Percentiles rank a stretch among this genome's conserved stretches.
phyloP scores from a whole-genome alignment of 1,140 invertebrate species.

The Ephestia elutella region DNA sequence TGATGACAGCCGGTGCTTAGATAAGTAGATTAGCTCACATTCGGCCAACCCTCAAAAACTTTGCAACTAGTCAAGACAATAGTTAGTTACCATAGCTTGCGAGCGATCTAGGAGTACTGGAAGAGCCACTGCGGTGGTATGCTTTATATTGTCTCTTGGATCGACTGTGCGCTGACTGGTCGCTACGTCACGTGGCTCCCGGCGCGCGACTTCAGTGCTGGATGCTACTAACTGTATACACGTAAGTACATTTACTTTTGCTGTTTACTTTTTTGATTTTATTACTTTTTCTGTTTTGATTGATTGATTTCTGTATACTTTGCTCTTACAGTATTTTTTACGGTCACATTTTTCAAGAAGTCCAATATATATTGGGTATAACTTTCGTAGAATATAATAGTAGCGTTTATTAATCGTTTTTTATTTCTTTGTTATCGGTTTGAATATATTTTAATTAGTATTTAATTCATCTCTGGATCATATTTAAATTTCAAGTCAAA shows the following conservation, averaged over 20 bases:
- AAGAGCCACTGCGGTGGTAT: slow-evolving; percentile 64
- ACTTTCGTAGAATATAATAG: no score
- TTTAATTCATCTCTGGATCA: no score
- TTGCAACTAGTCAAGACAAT: slow-evolving; percentile 54
- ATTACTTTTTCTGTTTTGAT: neutral
- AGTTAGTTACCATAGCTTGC: slow-evolving; percentile 59
- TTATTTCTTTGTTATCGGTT: no score
- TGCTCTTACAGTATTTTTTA: no score
- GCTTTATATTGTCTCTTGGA: slow-evolving; percentile 72
- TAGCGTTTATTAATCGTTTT: no score
- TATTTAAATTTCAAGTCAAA: no score
- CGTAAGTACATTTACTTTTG: slow-evolving; percentile 56
- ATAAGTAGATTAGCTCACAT: slow-evolving; percentile 54
- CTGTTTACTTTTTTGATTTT: neutral
- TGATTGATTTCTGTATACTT: no score
- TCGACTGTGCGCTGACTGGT: slow-evolving; percentile 74
- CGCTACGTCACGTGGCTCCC: slow-evolving; percentile 75
- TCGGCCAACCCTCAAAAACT: slow-evolving; percentile 33
- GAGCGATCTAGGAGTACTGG: slow-evolving; percentile 27
- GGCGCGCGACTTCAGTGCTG: slow-evolving; percentile 74
- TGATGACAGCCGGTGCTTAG: slow-evolving; percentile 67
- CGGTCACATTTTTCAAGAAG: no score
- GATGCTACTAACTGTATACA: slow-evolving; percentile 76
- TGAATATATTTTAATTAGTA: no score
- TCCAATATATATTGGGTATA: no score